These are phyloP conservation scores for Gambelia wislizenii DNA, from an alignment of 2,797 vertebrate genomes.

Conservation along the genomic window DNA sequence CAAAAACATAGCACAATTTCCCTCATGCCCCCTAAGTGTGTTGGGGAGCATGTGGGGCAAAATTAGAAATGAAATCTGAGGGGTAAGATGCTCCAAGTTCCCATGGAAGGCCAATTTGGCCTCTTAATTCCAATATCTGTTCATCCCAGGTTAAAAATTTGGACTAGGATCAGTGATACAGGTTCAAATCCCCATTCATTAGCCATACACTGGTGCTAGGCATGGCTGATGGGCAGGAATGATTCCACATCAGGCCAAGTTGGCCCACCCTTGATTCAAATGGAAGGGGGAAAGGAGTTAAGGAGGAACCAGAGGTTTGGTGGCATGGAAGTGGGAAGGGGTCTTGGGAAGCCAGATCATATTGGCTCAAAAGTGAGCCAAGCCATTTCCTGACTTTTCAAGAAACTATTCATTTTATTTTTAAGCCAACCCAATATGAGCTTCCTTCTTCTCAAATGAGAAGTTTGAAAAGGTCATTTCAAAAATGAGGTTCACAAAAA, in stretches of 20 bases:
- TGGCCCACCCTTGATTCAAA: not conserved
- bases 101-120: too few species aligned
- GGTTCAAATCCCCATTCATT: too few species aligned
- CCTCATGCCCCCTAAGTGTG: too few species aligned
- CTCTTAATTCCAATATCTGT: too few species aligned
- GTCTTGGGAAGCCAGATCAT: not conserved
- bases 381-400: not conserved
- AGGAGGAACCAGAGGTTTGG: not conserved
- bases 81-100: too few species aligned
- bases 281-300: not conserved
- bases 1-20: too few species aligned
- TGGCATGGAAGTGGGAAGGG: not conserved
- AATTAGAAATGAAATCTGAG: too few species aligned
- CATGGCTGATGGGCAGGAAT: not conserved
- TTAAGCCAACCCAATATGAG: not conserved
- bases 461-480: not conserved
- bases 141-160: too few species aligned
- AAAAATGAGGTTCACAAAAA: not conserved
- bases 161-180: too few species aligned
- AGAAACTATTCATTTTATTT: not conserved
- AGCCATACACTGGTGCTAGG: too few species aligned
- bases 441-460: not conserved
- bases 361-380: not conserved
- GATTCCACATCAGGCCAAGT: not conserved
- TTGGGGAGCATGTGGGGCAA: too few species aligned